phyloP scores from a whole-genome alignment of 2,888 invertebrate species.

The Sphaerophoria taeniata region DNA sequence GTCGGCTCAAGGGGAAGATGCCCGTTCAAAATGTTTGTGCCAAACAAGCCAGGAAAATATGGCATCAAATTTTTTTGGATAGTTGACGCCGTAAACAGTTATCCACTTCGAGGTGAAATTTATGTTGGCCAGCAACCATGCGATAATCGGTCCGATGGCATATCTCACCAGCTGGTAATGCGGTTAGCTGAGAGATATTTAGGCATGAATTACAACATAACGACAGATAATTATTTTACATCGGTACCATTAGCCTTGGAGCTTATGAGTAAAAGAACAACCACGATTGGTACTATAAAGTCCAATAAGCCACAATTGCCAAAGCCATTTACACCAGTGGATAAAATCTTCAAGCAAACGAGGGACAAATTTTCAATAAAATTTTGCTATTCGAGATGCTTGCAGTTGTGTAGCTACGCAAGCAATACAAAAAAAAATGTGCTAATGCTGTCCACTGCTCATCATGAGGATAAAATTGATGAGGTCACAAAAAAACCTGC shows the following conservation, averaged over 20 bases:
- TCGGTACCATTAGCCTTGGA: not conserved
- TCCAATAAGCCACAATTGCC: constrained; percentile 45
- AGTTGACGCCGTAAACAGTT: constrained; percentile 31
- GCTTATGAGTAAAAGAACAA: constrained; percentile 36
- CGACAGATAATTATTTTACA: constrained; percentile 36
- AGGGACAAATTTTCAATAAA: constrained; percentile 10
- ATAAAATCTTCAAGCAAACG: constrained; percentile 6
- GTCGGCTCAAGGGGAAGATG: constrained; percentile 76
- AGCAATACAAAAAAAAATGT: constrained; percentile 35
- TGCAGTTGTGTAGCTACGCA: not conserved
- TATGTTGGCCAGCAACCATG: not conserved
- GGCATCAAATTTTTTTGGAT: constrained; percentile 76
- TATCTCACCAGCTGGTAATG: constrained; percentile 36
- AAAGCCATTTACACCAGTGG: constrained; percentile 28
- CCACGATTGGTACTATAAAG: not conserved
- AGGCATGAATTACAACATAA: constrained; percentile 19
- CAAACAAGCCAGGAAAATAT: constrained; percentile 77
- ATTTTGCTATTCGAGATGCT: constrained; percentile 25
- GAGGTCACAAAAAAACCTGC: not conserved
- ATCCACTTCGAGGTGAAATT: constrained; percentile 20
- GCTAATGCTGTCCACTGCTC: constrained; percentile 38
- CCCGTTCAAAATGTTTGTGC: constrained; percentile 76
- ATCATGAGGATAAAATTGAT: constrained; percentile 14
- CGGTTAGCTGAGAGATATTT: constrained; percentile 2
- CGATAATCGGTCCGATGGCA: not conserved